A percentile compares a stretch with the other conserved stretches of the same genome.
Evolutionary conservation across 2,888 invertebrate species (phyloP).

Genomic region (Bhutanitis thaidina): DNA sequence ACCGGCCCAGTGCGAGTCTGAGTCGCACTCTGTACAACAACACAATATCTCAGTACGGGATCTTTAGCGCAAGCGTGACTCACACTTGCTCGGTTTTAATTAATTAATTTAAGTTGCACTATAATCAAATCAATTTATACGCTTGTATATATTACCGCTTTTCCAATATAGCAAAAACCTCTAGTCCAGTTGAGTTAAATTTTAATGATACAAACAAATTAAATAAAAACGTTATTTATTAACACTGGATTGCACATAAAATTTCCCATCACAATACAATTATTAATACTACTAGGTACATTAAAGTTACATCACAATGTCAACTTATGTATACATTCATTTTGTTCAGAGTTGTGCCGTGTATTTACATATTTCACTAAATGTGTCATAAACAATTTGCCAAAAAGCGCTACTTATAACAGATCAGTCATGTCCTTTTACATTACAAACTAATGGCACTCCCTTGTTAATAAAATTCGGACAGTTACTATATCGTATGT

Average conservation of each 20-base stretch:
- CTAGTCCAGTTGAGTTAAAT: too few species aligned
- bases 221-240: conserved; percentile 60
- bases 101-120: too few species aligned
- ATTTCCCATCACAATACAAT: conserved; percentile 61
- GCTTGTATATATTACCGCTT: too few species aligned
- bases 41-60: too few species aligned
- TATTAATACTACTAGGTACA: conserved; percentile 63
- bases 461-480: conserved; percentile 14
- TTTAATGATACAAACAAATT: neutral
- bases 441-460: conserved; percentile 26
- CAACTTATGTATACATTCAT: conserved; percentile 40
- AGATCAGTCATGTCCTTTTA: conserved; percentile 41
- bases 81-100: too few species aligned
- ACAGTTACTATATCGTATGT: conserved; percentile 13
- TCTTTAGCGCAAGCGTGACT: too few species aligned
- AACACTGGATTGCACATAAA: conserved; percentile 64
- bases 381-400: conserved; percentile 13
- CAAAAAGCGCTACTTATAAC: conserved; percentile 29
- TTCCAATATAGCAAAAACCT: too few species aligned
- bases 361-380: conserved; percentile 16
- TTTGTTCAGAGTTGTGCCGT: conserved; percentile 21
- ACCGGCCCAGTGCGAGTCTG: too few species aligned
- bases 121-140: too few species aligned
- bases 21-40: too few species aligned
- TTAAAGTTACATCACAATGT: conserved; percentile 49